Evolutionary conservation across 2,888 invertebrate genomes (phyloP).

Genomic region (Antheraea assamensis): DNA sequence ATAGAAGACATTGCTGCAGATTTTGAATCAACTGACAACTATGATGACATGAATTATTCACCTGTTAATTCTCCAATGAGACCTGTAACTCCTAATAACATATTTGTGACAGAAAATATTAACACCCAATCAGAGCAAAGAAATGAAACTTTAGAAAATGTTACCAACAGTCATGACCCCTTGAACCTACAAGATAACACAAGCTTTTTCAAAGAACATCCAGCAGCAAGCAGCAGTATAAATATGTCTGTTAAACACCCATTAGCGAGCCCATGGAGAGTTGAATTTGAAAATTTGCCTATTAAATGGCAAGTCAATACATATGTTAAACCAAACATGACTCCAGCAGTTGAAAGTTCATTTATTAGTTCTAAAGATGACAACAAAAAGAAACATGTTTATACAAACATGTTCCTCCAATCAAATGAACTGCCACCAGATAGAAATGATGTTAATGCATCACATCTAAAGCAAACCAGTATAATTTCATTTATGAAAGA

Average conservation of each 20-base stretch:
- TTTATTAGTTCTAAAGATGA: constrained; percentile 61
- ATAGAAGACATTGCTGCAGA: constrained; percentile 71
- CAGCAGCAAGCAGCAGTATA: constrained; percentile 75
- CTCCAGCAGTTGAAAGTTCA: constrained; percentile 74
- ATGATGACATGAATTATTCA: constrained; percentile 64
- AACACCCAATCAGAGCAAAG: background rate
- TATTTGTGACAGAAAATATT: background rate
- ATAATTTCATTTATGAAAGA: constrained; percentile 75
- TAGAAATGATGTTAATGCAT: constrained; percentile 41
- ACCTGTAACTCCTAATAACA: constrained; percentile 28
- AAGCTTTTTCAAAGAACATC: constrained; percentile 72
- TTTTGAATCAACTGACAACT: constrained; percentile 50
- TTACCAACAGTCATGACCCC: constrained; percentile 51
- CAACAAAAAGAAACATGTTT: constrained; percentile 70
- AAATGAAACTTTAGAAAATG: constrained; percentile 29
- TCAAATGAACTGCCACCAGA: constrained; percentile 49
- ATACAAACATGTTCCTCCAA: constrained; percentile 61
- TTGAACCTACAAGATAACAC: constrained; percentile 59
- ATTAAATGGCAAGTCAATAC: constrained; percentile 74
- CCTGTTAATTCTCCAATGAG: constrained; percentile 61
- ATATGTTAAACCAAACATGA: constrained; percentile 76
- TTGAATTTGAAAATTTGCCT: constrained; percentile 67
- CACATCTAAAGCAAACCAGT: constrained; percentile 69
- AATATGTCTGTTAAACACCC: constrained; percentile 62
- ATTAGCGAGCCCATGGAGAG: constrained; percentile 74